Evolutionary conservation across 1,140 invertebrate species (phyloP).

Genomic region (Lethrus apterus): DNA sequence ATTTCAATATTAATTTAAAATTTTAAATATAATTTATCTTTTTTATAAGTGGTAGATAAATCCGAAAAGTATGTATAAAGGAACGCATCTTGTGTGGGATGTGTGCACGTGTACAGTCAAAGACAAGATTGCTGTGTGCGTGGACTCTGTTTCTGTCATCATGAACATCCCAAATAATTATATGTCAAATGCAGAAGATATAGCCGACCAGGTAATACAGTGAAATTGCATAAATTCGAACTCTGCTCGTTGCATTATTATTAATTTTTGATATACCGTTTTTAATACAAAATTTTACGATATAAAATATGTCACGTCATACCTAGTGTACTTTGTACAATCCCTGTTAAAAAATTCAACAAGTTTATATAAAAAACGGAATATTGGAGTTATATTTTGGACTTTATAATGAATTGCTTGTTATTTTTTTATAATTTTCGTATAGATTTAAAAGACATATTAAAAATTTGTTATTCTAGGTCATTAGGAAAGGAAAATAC

Average conservation of each 20-base stretch:
- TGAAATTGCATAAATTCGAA: conserved; percentile 22
- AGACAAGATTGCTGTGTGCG: conserved; percentile 12
- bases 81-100: too few species aligned
- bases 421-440: conserved; percentile 2
- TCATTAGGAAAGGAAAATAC: conserved; percentile 87
- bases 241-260: conserved; percentile 4
- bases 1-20: too few species aligned
- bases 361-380: conserved; percentile 6
- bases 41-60: too few species aligned
- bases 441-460: conserved; percentile 1
- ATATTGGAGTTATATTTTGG: conserved; percentile 7
- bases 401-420: conserved; percentile 1
- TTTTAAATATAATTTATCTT: too few species aligned
- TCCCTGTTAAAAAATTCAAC: conserved; percentile 9
- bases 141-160: conserved; percentile 36
- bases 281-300: conserved; percentile 9
- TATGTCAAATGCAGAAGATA: conserved; percentile 84
- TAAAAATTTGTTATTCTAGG: conserved; percentile 50
- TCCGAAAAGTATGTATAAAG: too few species aligned
- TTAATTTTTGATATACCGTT: conserved; percentile 6
- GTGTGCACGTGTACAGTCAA: conserved; percentile 14
- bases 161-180: conserved; percentile 84
- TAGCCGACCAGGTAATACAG: conserved; percentile 80
- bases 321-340: conserved; percentile 23
- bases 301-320: conserved; percentile 44